Percentiles rank a stretch among this genome's conserved stretches.
Evolutionary conservation across 2,797 vertebrate species (phyloP).

Genomic region (Notolabrus celidotus): DNA sequence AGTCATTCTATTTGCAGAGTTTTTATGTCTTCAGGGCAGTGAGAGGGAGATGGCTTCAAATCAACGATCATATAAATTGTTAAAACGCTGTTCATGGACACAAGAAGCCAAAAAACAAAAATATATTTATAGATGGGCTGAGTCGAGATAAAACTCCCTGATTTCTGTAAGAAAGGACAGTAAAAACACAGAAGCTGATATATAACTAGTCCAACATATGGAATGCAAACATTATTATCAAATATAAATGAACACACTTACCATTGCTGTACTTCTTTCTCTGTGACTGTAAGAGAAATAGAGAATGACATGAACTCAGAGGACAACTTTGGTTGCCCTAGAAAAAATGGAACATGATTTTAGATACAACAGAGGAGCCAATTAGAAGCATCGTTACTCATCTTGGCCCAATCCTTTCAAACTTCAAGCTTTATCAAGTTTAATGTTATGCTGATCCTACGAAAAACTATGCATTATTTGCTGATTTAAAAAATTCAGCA

Average conservation of each 20-base stretch:
- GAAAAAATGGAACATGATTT: constrained; percentile 43
- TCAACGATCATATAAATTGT: constrained; percentile 47
- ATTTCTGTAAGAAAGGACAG: not conserved
- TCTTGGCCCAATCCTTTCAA: constrained; percentile 52
- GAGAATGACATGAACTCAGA: constrained; percentile 56
- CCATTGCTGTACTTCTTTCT: constrained; percentile 85
- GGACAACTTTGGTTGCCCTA: constrained; percentile 52
- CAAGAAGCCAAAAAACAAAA: constrained; percentile 17
- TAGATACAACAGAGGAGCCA: constrained; percentile 26
- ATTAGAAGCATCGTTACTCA: constrained; percentile 48
- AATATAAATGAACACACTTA: constrained; percentile 72
- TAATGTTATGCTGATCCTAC: not conserved
- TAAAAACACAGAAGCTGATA: constrained; percentile 8
- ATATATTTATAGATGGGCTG: constrained; percentile 18
- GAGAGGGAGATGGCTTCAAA: constrained; percentile 55
- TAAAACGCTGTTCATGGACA: constrained; percentile 23
- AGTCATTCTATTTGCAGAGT: constrained; percentile 78
- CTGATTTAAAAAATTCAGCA: not conserved
- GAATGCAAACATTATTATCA: constrained; percentile 31
- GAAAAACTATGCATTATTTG: not conserved
- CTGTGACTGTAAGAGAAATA: constrained; percentile 82
- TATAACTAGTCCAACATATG: constrained; percentile 22
- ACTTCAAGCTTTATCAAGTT: not conserved
- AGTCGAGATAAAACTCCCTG: not conserved
- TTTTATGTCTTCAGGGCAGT: constrained; percentile 59